Conservation (phyloP, 2,113 vertebrate genomes). For the Eulemur macaco region DNA sequence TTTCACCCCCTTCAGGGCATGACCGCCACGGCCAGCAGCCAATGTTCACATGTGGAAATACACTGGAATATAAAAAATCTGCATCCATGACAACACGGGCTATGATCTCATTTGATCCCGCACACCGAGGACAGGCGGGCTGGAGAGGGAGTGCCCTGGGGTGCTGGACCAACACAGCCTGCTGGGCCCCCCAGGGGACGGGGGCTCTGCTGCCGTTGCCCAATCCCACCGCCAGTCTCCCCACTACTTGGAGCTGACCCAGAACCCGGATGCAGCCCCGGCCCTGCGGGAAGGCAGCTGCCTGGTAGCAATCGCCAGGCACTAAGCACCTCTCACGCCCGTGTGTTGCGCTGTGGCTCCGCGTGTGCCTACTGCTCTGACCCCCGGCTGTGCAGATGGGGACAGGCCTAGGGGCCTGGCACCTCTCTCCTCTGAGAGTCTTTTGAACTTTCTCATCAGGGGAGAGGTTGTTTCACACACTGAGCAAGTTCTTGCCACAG, state of each 20-base stretch:
- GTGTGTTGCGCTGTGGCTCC: background rate
- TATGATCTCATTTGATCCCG: conserved; percentile 52
- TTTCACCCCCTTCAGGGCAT: conserved; percentile 47
- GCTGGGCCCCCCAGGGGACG: background rate
- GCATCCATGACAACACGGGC: conserved; percentile 52
- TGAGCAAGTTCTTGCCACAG: background rate
- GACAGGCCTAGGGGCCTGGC: no score
- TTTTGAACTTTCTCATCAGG: background rate
- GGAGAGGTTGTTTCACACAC: background rate
- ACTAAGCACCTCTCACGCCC: background rate
- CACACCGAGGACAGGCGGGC: background rate
- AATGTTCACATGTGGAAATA: conserved; percentile 39
- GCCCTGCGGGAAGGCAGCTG: background rate
- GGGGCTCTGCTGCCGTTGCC: background rate
- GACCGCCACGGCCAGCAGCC: background rate
- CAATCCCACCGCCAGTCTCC: no score
- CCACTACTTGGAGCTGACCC: fast-evolving
- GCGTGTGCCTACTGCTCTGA: background rate
- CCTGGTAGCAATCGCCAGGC: fast-evolving
- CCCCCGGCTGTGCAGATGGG: background rate
- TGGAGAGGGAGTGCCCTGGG: background rate
- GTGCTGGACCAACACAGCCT: background rate
- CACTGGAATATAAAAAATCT: conserved; percentile 59
- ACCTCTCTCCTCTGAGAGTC: background rate
- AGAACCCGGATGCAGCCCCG: background rate